These are phyloP conservation scores for Aptenodytes forsteri DNA, from an alignment of 2,113 vertebrate genomes.

Conservation along the genomic window DNA sequence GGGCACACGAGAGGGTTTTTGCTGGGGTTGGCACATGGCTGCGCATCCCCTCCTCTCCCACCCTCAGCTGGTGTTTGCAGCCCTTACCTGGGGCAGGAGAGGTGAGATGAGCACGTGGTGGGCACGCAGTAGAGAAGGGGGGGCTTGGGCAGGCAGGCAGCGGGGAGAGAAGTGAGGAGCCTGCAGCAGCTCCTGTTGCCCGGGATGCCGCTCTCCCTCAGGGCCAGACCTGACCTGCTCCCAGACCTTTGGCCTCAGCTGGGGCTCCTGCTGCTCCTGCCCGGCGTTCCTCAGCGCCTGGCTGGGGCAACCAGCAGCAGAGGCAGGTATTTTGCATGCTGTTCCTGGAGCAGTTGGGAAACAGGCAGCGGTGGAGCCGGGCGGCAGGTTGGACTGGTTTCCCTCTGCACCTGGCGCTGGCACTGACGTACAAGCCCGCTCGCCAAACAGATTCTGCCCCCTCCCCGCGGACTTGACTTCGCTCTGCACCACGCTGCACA, in stretches of 20 bases:
- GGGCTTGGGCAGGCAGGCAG: neutral
- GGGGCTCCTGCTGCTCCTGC: neutral
- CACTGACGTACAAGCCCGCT: constrained; percentile 38
- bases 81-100: neutral
- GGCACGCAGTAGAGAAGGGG: neutral
- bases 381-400: constrained; percentile 60
- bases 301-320: neutral
- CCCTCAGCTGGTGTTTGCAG: fast-evolving
- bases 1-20: fast-evolving
- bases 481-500: neutral
- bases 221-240: neutral
- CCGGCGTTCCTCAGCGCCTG: fast-evolving
- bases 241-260: fast-evolving
- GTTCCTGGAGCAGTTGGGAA: constrained; percentile 14
- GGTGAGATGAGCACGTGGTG: fast-evolving
- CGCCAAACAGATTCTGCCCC: constrained; percentile 32
- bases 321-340: neutral
- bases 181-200: neutral
- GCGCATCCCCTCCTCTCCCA: neutral
- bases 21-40: fast-evolving
- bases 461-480: neutral
- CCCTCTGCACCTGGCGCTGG: neutral
- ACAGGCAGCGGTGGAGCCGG: neutral
- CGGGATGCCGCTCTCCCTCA: fast-evolving
- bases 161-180: fast-evolving